Evolutionary conservation across 2,888 invertebrate species (phyloP).

Genomic region (Diarsia rubi): DNA sequence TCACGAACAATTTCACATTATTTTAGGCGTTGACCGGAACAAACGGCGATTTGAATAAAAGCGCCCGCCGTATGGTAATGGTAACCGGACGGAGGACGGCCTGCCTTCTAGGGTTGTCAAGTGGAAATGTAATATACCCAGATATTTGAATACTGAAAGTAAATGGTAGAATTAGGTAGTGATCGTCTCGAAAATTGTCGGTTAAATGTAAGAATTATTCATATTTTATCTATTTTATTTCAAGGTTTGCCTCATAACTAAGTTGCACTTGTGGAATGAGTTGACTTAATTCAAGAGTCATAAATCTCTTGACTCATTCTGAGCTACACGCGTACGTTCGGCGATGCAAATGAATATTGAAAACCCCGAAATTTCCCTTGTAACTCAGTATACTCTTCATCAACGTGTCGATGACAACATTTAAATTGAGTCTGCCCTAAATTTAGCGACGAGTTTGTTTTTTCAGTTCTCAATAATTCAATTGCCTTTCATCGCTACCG

Average conservation of each 20-base stretch:
- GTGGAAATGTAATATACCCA: conserved; percentile 46
- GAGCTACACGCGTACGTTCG: neutral
- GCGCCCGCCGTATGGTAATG: conserved; percentile 70
- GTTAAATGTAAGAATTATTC: conserved; percentile 21
- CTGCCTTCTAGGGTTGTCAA: conserved; percentile 61
- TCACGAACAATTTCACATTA: conserved; percentile 66
- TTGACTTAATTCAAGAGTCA: neutral
- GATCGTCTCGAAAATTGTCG: conserved; percentile 17
- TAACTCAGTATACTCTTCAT: neutral
- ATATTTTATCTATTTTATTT: conserved; percentile 30
- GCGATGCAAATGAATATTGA: neutral
- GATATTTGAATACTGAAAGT: conserved; percentile 35
- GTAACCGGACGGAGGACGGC: conserved; percentile 69
- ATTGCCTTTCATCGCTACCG: no score
- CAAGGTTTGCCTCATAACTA: neutral
- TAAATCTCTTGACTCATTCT: neutral
- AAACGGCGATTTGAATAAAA: conserved; percentile 66
- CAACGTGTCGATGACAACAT: no score
- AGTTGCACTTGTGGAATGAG: neutral
- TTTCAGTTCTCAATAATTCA: no score
- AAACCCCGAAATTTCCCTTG: neutral
- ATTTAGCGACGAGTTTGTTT: no score
- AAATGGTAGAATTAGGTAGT: conserved; percentile 37
- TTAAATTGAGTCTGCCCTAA: no score
- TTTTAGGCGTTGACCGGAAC: conserved; percentile 71